Conservation (phyloP, 2,888 invertebrate genomes). For the Boloria euphrosyne region DNA sequence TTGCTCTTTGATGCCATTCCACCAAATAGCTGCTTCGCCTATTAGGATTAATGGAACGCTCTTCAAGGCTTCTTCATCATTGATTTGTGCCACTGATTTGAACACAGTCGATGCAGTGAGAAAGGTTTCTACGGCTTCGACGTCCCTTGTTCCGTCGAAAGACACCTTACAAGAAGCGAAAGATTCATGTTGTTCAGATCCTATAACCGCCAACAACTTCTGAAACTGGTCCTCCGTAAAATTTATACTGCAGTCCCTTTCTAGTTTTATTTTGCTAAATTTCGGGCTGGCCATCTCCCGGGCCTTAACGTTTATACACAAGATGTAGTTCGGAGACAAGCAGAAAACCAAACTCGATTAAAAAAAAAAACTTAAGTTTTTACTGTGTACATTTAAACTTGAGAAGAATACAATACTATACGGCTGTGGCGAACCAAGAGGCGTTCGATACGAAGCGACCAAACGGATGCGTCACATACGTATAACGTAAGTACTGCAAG, state of each 20-base stretch:
- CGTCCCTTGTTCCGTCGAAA: constrained; percentile 17
- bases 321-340: too few relatives aligned
- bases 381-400: too few relatives aligned
- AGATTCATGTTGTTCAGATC: not conserved
- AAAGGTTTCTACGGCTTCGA: constrained; percentile 31
- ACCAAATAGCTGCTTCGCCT: constrained; percentile 38
- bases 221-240: not conserved
- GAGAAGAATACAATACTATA: too few relatives aligned
- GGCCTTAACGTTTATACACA: not conserved
- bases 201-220: not conserved
- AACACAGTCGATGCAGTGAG: constrained; percentile 23
- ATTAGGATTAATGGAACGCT: constrained; percentile 33
- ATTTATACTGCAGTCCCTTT: not conserved
- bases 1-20: constrained; percentile 33
- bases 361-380: too few relatives aligned
- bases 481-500: too few relatives aligned
- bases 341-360: too few relatives aligned
- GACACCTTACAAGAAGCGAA: constrained; percentile 10
- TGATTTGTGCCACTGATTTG: constrained; percentile 29
- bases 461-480: too few relatives aligned
- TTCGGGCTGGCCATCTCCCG: not conserved
- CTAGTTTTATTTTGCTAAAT: not conserved
- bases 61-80: constrained; percentile 28
- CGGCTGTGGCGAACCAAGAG: too few relatives aligned
- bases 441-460: too few relatives aligned